phyloP scores from a whole-genome alignment of 2,888 invertebrate species.

The Schizaphis graminum region DNA sequence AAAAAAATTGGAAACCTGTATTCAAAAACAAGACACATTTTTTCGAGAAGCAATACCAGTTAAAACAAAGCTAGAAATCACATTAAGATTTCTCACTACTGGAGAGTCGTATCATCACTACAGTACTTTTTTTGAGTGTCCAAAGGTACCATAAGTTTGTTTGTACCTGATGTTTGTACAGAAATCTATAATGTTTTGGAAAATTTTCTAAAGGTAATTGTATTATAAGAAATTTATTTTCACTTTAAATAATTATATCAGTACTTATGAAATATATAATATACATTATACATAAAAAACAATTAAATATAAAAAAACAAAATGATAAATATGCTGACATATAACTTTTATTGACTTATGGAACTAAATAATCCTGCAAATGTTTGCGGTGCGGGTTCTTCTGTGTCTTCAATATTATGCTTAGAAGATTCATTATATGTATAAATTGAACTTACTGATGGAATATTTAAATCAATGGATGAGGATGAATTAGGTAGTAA shows the following conservation, averaged over 20 bases:
- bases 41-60: constrained; percentile 9
- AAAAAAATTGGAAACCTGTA: constrained; percentile 11
- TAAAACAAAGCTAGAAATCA: constrained; percentile 31
- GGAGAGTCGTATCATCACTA: constrained; percentile 33
- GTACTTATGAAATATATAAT: constrained; percentile 18
- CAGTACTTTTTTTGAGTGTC: constrained; percentile 35
- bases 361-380: background rate
- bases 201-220: background rate
- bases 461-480: constrained; percentile 23
- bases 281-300: constrained; percentile 31
- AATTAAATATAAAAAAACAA: constrained; percentile 21
- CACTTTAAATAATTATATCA: background rate
- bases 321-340: constrained; percentile 22
- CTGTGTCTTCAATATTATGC: constrained; percentile 8
- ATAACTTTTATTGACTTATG: background rate
- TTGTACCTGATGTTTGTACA: constrained; percentile 34
- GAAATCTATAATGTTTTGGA: constrained; percentile 34
- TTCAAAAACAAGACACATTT: constrained; percentile 16
- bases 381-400: constrained; percentile 12
- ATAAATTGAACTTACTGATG: constrained; percentile 21
- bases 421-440: background rate
- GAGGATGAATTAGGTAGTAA: constrained; percentile 11
- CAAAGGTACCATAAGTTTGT: constrained; percentile 34
- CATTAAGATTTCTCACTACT: constrained; percentile 31
- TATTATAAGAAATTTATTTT: background rate